Evolutionary conservation across 2,113 vertebrate genomes (phyloP), one percentile per base, ranked within the genome.

Genomic region (Trichechus manatus): DNA sequence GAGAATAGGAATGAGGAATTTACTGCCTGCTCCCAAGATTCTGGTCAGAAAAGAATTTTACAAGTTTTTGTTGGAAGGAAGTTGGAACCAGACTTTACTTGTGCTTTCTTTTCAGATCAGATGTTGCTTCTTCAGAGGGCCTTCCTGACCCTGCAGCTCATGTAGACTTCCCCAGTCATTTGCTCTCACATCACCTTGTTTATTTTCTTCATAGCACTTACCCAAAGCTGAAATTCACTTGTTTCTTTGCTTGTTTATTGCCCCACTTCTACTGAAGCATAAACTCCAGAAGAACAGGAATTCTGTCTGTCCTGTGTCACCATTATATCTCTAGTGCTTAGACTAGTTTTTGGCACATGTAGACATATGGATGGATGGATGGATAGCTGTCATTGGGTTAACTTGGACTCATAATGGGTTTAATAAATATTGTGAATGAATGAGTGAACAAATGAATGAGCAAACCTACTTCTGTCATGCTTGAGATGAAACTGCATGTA

Each of bases 11-110:
- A 42, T 84, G 78, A 88, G 42, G n/a, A 81, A 89, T 95, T 95
- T 93, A 50, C 22, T 70, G 50, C 20, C 53, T 72, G 44, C 22
- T 93, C 9, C 74, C 74, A 91, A 87, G 59, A 90, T 95, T 97
- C 23, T 88, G 93, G 61, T 88, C 31, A 81, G 74, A 70, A 80
- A 80, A 74, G 39, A 90, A 82, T 94, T 79, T 50, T 93, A 84
- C 84, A 42, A 29, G 44, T 90, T 97, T 96, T 88, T 50, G 25
- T 94, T 82, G 56, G 92, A 88, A 95, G 36, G 75, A 88, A 93
- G 93, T 93, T 89, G 36, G 72, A 87, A 87, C 59, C 81, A 94
- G 33, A 61, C 29, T 94, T 22, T 83, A 22, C 6, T 85, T 91
- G 19, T 31, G 74, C 33, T 50, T 31, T 53, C 79, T 93, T 87